Evolutionary conservation across 2,113 vertebrate species (phyloP).

Genomic region (Platycercus adscitus): DNA sequence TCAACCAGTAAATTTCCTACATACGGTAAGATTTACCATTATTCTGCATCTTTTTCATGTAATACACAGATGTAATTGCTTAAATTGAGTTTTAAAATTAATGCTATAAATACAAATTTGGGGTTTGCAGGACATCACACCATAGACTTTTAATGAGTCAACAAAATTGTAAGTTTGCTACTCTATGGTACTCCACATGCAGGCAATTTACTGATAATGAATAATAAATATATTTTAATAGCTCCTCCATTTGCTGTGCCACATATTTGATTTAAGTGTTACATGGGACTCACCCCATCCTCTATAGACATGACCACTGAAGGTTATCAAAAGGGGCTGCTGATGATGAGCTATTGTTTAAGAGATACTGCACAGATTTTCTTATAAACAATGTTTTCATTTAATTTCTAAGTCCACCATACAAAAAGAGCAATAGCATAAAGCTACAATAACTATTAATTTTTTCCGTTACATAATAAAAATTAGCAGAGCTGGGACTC

Average conservation of each 20-base stretch:
- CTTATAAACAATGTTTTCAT: not conserved
- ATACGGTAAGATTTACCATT: conserved; percentile 64
- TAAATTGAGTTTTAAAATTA: conserved; percentile 74
- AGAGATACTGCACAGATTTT: not conserved
- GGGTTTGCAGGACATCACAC: conserved; percentile 59
- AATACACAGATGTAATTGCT: conserved; percentile 46
- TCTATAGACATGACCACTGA: not conserved
- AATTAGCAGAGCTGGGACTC: not conserved
- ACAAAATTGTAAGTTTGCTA: conserved; percentile 71
- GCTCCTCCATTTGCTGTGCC: conserved; percentile 59
- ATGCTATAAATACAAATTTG: conserved; percentile 79
- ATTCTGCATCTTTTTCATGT: conserved; percentile 20
- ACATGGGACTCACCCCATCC: conserved; percentile 2
- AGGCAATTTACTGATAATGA: conserved; percentile 83
- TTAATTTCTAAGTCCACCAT: not conserved
- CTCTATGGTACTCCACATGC: conserved; percentile 59
- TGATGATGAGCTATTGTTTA: not conserved
- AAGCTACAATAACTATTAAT: conserved; percentile 1
- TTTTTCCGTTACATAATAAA: conserved; percentile 41
- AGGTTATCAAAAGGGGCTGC: not conserved
- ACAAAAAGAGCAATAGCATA: conserved; percentile 14
- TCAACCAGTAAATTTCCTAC: conserved; percentile 7
- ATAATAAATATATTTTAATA: conserved; percentile 83
- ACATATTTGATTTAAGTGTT: conserved; percentile 58
- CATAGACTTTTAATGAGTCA: conserved; percentile 75